Base-by-base conservation (phyloP, 2,888 invertebrate genomes). In the Caenorhabditis sp. region DNA sequence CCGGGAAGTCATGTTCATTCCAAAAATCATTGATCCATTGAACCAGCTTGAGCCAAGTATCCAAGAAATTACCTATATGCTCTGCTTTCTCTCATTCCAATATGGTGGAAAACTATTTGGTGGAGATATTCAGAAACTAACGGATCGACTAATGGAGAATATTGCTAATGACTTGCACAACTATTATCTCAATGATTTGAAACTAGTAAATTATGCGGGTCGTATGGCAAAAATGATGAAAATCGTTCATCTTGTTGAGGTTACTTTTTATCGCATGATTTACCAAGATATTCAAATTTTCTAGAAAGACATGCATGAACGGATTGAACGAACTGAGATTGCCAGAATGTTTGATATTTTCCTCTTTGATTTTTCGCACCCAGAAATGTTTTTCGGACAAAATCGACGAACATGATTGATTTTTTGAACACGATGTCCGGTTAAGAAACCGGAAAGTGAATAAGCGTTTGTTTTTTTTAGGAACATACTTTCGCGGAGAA, bases 11-110 rank as follows among this genome's bases (percentile, higher is more conserved):
- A 23, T 31, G n/a, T 23, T 54, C 1, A 36, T 62, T 1, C 7
- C 1, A 17, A 8, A 54, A 21, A 3, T 62, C 0, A 8, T 62
- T 14, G 23, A 20, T 12, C 62, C 62, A 2, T 25, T 62, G 0
- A 54, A 53, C 12, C 20, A 54, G 3, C n/a, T 38, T 7, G 38
- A 54, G 1, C 62, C 62, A 17, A 54, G 53, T 20, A 36, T 53
- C n/a, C 52, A 36, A 38, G 62, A 62, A 54, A 17, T 62, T 0
- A n/a, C 62, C 1, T 62, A 53, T 20, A 61, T 61, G 61, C 3
- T 61, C 4, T 53, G 52, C 52, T 20, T 27, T 7, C 5, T 53
- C 3, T 17, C 17, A 17, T 53, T 61, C 31, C 53, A 31, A 31
- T 10, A 31, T 31, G 31, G 5, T 31, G 20, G 21, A 23, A 53